Evolutionary conservation across 92 coral and sea anemone species (phyloP).

Genomic region (Parazoanthus atlanticus): DNA sequence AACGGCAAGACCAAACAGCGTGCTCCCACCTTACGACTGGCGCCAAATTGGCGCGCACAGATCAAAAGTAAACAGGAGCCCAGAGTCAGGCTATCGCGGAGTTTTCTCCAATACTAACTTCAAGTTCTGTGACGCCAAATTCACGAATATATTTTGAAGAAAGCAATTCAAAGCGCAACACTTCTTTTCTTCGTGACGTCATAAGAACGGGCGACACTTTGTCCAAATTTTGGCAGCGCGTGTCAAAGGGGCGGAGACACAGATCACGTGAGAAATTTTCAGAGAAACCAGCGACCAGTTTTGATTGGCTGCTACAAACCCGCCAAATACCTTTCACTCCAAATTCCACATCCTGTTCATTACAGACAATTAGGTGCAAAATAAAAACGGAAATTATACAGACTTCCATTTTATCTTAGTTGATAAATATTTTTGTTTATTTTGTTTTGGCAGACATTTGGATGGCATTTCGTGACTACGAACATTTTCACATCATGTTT

Average conservation of each 20-base stretch:
- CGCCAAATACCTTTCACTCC: slow-evolving; percentile 24
- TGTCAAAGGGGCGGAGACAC: slow-evolving; percentile 36
- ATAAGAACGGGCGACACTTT: slow-evolving; percentile 5
- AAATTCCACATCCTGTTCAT: slow-evolving; percentile 8
- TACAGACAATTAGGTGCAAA: neutral
- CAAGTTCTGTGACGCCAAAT: slow-evolving; percentile 17
- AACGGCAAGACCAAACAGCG: slow-evolving; percentile 30
- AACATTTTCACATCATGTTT: neutral
- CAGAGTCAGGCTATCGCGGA: slow-evolving; percentile 12
- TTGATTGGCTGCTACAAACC: slow-evolving; percentile 37
- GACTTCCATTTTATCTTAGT: neutral
- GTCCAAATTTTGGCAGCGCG: slow-evolving; percentile 36
- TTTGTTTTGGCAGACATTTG: slow-evolving; percentile 14
- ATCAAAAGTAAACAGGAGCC: slow-evolving; percentile 28
- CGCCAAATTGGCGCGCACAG: slow-evolving; percentile 37
- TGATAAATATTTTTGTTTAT: slow-evolving; percentile 5
- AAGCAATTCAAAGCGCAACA: slow-evolving; percentile 8
- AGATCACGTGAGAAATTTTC: slow-evolving; percentile 10
- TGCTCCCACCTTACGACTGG: slow-evolving; percentile 22
- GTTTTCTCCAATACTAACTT: slow-evolving; percentile 11
- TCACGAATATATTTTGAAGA: slow-evolving; percentile 27
- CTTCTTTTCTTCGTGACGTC: slow-evolving; percentile 21
- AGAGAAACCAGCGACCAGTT: neutral
- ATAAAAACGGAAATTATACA: slow-evolving; percentile 20
- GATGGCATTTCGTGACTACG: slow-evolving; percentile 44